Evolutionary conservation across 92 coral and sea anemone species (phyloP).

Genomic region (Blastomussa wellsi): DNA sequence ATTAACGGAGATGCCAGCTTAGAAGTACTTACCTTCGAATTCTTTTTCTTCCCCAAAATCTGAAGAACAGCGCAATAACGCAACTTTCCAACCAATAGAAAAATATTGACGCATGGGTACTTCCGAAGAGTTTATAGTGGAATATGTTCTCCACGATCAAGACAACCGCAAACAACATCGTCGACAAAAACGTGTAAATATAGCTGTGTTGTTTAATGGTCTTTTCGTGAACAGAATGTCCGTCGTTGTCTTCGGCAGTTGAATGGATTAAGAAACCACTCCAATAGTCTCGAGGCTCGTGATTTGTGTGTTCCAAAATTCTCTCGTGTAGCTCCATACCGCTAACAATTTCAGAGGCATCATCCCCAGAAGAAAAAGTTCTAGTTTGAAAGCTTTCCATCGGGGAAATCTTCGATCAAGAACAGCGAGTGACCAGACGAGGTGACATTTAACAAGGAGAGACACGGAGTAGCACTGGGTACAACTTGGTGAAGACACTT

Average conservation of each 20-base stretch:
- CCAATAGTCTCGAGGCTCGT: neutral
- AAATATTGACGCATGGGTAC: slow-evolving; percentile 15
- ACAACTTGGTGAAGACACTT: neutral
- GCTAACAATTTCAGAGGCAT: slow-evolving; percentile 8
- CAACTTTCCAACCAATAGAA: slow-evolving; percentile 46
- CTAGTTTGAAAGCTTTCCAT: slow-evolving; percentile 34
- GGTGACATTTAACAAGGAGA: no score
- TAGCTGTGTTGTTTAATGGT: slow-evolving; percentile 8
- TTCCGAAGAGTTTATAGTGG: slow-evolving; percentile 9
- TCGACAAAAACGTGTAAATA: slow-evolving; percentile 25
- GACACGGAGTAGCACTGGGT: slow-evolving; percentile 1
- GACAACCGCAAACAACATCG: neutral
- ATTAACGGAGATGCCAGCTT: no score
- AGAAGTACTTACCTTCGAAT: slow-evolving; percentile 12
- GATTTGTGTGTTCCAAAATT: slow-evolving; percentile 20
- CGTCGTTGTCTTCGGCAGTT: slow-evolving; percentile 23
- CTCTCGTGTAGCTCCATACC: slow-evolving; percentile 20
- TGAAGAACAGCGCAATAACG: slow-evolving; percentile 31
- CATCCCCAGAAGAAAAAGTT: slow-evolving; percentile 32
- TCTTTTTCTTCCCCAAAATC: slow-evolving; percentile 36
- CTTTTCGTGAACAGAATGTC: slow-evolving; percentile 24
- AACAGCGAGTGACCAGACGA: no score
- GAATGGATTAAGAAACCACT: neutral
- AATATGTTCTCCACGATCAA: slow-evolving; percentile 27
- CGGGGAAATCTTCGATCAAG: neutral